Base-by-base conservation (phyloP, 1,140 invertebrate genomes). In the Macrosteles quadrilineatus region DNA sequence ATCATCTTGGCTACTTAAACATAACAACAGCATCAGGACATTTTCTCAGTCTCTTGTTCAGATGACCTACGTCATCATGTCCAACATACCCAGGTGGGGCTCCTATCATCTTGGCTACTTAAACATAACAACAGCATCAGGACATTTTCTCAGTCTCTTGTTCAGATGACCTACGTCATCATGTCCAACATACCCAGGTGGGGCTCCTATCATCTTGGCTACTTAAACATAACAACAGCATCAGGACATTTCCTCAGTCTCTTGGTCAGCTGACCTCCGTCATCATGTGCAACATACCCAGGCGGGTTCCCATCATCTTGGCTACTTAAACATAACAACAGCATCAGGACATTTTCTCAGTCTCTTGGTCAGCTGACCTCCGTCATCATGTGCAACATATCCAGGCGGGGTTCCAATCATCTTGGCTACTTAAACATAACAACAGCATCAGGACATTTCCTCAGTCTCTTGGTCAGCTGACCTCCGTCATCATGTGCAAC, bases 401-500 rank as follows among this genome's bases (percentile, higher is more conserved):
- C n/a, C n/a, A n/a, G n/a, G n/a, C n/a, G n/a, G n/a, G n/a, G n/a
- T n/a, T n/a, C n/a, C n/a, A n/a, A n/a, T n/a, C n/a, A n/a, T n/a
- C n/a, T n/a, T n/a, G n/a, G n/a, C n/a, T n/a, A n/a, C n/a, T n/a
- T n/a, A n/a, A n/a, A n/a, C n/a, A n/a, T n/a, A n/a, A n/a, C n/a
- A n/a, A n/a, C n/a, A n/a, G n/a, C n/a, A n/a, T n/a, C 88, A 17
- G 94, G 91, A 76, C 84, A 89, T 71, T 91, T 87, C 68, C 84
- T 88, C 6, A 98, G 81, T 71, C 87, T 86, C 76, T 95, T 92
- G 0, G 96, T 98, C 70, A 98, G 82, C 78, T 96, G 94, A 0
- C 96, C 95, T 47, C 96, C 96, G 75, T 97, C 93, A 76, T 97
- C 94, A 80, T 98, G 92, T 2, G 95, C n/a, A n/a, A n/a, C n/a